A percentile compares a stretch with the other conserved stretches of the same genome.
These are phyloP conservation scores for Cygnus olor DNA, from an alignment of 2,797 vertebrate genomes.

Conservation along the genomic window DNA sequence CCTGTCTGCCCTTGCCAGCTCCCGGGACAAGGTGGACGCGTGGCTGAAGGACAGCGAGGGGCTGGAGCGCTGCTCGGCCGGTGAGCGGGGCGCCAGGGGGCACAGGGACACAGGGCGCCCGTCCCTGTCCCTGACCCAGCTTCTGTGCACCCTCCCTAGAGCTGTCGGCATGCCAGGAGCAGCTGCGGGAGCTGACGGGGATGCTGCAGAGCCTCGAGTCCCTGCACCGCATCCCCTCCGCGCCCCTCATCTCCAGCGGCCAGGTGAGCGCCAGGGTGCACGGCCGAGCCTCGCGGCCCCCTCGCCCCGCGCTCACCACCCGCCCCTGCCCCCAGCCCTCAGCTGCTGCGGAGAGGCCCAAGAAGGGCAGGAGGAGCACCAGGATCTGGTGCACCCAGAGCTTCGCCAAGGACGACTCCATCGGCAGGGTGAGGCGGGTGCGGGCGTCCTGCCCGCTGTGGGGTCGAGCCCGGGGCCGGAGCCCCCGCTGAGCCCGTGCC, in stretches of 20 bases:
- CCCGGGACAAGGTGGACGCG: constrained; percentile 83
- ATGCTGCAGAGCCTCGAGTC: constrained; percentile 87
- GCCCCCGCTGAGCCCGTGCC: accelerated
- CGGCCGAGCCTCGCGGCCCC: not conserved
- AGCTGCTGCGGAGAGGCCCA: constrained; percentile 70
- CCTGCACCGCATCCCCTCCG: constrained; percentile 85
- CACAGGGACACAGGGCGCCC: not conserved
- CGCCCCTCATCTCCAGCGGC: constrained; percentile 86
- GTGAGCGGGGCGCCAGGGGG: constrained; percentile 66
- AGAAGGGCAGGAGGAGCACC: constrained; percentile 78
- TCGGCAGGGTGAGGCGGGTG: constrained; percentile 71
- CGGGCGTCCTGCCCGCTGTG: accelerated
- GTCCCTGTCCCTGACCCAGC: not conserved
- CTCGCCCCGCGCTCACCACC: not conserved
- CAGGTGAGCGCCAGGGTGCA: constrained; percentile 75
- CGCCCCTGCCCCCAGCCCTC: constrained; percentile 51
- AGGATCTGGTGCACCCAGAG: constrained; percentile 83
- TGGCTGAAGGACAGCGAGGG: constrained; percentile 90
- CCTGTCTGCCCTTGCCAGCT: constrained; percentile 62
- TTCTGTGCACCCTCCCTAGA: constrained; percentile 69
- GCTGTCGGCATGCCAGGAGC: constrained; percentile 84
- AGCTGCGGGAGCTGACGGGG: constrained; percentile 84
- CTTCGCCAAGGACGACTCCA: constrained; percentile 80
- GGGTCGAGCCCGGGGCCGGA: accelerated
- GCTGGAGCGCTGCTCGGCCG: constrained; percentile 86